Evolutionary conservation across 2,797 vertebrate species (phyloP).

Genomic region (Rhincodon typus): DNA sequence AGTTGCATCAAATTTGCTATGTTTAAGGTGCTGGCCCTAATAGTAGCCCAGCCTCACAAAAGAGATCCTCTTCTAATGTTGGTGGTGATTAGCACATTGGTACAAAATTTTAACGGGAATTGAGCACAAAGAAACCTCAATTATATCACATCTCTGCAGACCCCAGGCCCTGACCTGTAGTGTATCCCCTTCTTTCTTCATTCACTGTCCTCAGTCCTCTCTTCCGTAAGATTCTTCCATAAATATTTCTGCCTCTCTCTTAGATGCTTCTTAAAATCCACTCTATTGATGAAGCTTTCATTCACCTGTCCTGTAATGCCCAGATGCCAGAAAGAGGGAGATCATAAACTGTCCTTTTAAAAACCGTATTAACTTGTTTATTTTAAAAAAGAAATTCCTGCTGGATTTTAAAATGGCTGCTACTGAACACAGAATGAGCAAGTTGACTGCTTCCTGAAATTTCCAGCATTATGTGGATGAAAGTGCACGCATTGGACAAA

Average conservation of each 20-base stretch:
- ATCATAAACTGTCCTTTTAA: too few species aligned
- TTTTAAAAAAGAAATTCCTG: too few species aligned
- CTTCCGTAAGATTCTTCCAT: neutral
- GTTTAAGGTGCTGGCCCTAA: neutral
- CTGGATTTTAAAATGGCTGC: too few species aligned
- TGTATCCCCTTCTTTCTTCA: neutral
- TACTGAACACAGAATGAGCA: too few species aligned
- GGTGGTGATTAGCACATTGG: neutral
- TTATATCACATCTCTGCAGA: neutral
- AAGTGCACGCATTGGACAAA: too few species aligned
- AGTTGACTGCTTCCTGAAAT: too few species aligned
- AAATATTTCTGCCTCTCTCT: neutral
- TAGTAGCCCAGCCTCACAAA: neutral
- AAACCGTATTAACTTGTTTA: too few species aligned
- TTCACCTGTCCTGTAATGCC: too few species aligned
- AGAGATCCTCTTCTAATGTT: neutral
- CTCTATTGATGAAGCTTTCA: neutral
- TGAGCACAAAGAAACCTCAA: neutral
- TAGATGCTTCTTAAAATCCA: neutral
- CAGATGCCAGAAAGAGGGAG: too few species aligned
- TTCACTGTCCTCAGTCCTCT: neutral
- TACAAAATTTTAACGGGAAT: neutral
- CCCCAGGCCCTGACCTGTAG: neutral
- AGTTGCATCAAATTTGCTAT: neutral
- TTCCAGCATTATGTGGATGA: too few species aligned